These are phyloP conservation scores for Hermatobates lingyangjiaoensis DNA, from an alignment of 1,140 invertebrate genomes.

Conservation along the genomic window DNA sequence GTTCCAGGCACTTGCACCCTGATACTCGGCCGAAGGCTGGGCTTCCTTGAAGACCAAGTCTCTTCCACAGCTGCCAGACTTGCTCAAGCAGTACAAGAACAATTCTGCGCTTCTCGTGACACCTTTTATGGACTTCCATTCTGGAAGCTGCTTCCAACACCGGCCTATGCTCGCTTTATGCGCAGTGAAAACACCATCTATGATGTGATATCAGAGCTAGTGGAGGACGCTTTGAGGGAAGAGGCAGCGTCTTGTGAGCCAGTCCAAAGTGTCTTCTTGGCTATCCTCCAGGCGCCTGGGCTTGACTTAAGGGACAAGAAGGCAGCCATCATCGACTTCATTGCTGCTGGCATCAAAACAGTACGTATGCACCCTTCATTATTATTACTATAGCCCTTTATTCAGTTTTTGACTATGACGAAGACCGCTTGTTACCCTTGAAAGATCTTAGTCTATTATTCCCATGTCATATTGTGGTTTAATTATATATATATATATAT, in stretches of 20 bases:
- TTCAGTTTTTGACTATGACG: too few species aligned
- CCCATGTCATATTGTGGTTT: too few species aligned
- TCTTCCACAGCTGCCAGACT: conserved; percentile 28
- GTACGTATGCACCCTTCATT: too few species aligned
- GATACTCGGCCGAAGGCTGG: conserved; percentile 56
- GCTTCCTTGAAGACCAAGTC: conserved; percentile 45
- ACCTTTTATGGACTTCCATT: conserved; percentile 62
- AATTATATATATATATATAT: too few species aligned
- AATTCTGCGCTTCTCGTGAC: conserved; percentile 55
- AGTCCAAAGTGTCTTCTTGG: conserved; percentile 48
- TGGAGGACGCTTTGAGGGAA: conserved; percentile 38
- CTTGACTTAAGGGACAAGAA: conserved; percentile 62
- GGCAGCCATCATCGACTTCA: conserved; percentile 67
- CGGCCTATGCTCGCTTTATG: conserved; percentile 47
- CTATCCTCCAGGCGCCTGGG: conserved; percentile 45
- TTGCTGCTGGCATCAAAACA: conserved; percentile 69
- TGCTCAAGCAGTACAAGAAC: conserved; percentile 45
- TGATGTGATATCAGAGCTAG: conserved; percentile 54
- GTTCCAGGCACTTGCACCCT: conserved; percentile 45
- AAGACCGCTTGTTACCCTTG: too few species aligned
- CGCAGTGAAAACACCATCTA: conserved; percentile 62
- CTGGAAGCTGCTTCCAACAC: conserved; percentile 61
- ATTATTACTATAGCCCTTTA: too few species aligned
- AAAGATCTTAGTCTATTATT: too few species aligned
- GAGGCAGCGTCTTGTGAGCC: conserved; percentile 31